These are phyloP conservation scores for Sorex araneus DNA, from an alignment of 2,113 vertebrate species.

Conservation along the genomic window DNA sequence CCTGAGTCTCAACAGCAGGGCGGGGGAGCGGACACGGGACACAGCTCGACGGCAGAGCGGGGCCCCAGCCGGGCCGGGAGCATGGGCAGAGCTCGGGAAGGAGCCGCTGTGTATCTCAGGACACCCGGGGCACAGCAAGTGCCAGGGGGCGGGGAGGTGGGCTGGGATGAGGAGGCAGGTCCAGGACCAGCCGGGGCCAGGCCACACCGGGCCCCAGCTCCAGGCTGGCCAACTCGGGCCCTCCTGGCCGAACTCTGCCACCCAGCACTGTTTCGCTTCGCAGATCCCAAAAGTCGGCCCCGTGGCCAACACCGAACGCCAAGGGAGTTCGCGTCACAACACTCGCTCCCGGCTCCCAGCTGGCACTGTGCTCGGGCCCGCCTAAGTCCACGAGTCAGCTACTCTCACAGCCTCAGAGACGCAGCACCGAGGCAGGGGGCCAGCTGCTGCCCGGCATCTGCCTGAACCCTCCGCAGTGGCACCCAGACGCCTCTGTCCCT, in stretches of 20 bases:
- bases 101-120: not conserved
- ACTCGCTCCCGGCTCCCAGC: not conserved
- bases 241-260: not conserved
- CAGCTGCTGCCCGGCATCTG: conserved; percentile 31
- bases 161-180: accelerated
- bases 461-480: not conserved
- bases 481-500: not conserved
- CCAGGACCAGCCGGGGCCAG: not conserved
- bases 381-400: not conserved
- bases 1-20: not conserved
- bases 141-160: too few species aligned
- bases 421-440: accelerated
- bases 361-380: not conserved
- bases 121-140: accelerated
- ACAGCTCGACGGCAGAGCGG: too few species aligned
- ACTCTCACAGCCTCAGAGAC: not conserved
- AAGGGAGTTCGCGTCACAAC: not conserved
- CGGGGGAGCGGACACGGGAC: not conserved
- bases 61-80: not conserved
- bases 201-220: not conserved
- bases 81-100: not conserved
- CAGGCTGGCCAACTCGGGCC: not conserved
- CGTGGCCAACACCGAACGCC: not conserved
- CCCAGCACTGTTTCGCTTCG: not conserved
- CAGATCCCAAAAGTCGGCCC: not conserved